Percentiles rank a stretch among this genome's conserved stretches.
Conservation (phyloP, 2,113 vertebrate genomes). For the Malaclemys terrapin region DNA sequence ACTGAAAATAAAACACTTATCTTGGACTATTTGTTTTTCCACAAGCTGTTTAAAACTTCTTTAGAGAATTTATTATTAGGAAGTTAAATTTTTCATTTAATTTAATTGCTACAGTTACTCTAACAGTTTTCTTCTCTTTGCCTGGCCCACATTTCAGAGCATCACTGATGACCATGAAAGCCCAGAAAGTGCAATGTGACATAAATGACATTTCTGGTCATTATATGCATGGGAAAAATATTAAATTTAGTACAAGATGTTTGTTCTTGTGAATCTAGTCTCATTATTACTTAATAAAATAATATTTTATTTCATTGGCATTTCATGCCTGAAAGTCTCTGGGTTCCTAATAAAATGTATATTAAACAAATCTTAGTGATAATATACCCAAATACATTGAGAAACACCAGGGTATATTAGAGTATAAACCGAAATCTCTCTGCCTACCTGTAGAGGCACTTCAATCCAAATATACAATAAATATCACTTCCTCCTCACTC, state of each 20-base stretch:
- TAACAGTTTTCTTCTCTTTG: background rate
- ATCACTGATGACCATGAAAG: background rate
- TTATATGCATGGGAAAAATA: background rate
- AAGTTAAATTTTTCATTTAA: background rate
- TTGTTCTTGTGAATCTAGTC: background rate
- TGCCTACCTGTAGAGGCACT: background rate
- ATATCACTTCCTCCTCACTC: background rate
- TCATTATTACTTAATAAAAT: background rate
- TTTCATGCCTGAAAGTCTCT: background rate
- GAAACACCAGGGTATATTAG: background rate
- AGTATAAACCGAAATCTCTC: background rate
- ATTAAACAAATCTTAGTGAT: background rate
- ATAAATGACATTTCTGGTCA: background rate
- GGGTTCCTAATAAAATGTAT: background rate
- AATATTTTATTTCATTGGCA: background rate
- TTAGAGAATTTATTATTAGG: conserved; percentile 16
- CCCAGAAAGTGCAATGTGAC: background rate
- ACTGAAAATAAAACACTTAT: conserved; percentile 19
- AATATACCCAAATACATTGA: background rate
- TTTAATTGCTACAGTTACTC: conserved; percentile 1
- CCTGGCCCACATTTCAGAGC: background rate
- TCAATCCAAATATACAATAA: background rate
- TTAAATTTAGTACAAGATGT: background rate
- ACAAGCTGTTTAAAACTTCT: conserved; percentile 10
- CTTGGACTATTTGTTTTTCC: background rate